These are phyloP conservation scores for Intellagama lesueurii DNA, from an alignment of 2,797 vertebrate genomes.

Conservation along the genomic window DNA sequence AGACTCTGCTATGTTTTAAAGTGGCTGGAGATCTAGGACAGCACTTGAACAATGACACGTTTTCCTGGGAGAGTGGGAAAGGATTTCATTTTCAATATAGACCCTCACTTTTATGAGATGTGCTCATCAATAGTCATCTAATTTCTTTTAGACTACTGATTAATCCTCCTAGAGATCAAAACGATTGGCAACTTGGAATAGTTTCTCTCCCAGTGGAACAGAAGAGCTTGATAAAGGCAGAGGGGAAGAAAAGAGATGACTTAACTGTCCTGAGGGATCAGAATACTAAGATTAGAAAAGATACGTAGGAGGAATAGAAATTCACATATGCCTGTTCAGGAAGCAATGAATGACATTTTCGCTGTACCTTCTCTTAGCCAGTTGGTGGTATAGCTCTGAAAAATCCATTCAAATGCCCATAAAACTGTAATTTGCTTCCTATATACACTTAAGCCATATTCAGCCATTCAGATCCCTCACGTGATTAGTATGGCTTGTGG, in stretches of 20 bases:
- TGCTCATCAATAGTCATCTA: constrained; percentile 15
- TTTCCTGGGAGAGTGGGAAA: not conserved
- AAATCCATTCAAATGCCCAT: not conserved
- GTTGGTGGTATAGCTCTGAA: not conserved
- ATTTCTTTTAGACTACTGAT: constrained; percentile 46
- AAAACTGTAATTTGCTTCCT: not conserved
- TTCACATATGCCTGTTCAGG: constrained; percentile 29
- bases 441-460: not conserved
- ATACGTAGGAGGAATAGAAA: constrained; percentile 26
- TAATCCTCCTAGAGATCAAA: constrained; percentile 41
- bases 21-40: not conserved
- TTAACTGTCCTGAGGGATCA: constrained; percentile 34
- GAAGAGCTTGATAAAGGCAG: constrained; percentile 29
- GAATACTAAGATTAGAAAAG: constrained; percentile 42
- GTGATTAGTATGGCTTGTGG: not conserved
- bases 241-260: not conserved
- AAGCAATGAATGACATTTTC: not conserved
- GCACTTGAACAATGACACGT: not conserved
- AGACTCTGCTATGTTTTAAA: not conserved
- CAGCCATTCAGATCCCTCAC: not conserved
- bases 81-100: constrained; percentile 50
- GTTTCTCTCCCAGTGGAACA: constrained; percentile 15
- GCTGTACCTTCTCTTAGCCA: not conserved
- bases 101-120: not conserved
- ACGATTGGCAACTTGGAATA: constrained; percentile 30